Conservation (phyloP, 2,113 vertebrate genomes). For the Mola mola region DNA sequence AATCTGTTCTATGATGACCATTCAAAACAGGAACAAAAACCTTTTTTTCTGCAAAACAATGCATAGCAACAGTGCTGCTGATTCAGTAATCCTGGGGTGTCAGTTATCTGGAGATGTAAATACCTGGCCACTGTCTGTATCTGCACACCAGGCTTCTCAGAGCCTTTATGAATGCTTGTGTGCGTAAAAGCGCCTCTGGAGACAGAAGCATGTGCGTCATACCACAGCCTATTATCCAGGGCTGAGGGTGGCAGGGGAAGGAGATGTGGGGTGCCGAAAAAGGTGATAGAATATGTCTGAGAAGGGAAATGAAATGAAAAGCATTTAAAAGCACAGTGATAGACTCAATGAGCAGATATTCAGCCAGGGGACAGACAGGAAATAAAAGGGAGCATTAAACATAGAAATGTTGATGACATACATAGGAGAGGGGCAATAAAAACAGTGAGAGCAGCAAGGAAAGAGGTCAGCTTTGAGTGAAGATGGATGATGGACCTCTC, state of each 20-base stretch:
- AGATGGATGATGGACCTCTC: slow-evolving; percentile 21
- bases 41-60: slow-evolving; percentile 58
- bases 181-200: slow-evolving; percentile 70
- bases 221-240: slow-evolving; percentile 71
- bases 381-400: not conserved
- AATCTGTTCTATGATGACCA: slow-evolving; percentile 28
- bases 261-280: slow-evolving; percentile 42
- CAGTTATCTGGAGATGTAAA: slow-evolving; percentile 73
- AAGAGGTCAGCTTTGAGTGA: slow-evolving; percentile 42
- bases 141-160: slow-evolving; percentile 55
- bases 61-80: slow-evolving; percentile 33
- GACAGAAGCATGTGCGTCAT: slow-evolving; percentile 74
- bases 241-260: slow-evolving; percentile 52
- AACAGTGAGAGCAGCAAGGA: slow-evolving; percentile 6
- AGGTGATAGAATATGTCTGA: slow-evolving; percentile 48
- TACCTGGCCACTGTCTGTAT: slow-evolving; percentile 58
- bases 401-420: not conserved
- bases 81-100: slow-evolving; percentile 65
- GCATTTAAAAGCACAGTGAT: slow-evolving; percentile 18
- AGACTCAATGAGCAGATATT: slow-evolving; percentile 11
- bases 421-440: slow-evolving; percentile 11
- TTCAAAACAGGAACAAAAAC: slow-evolving; percentile 48
- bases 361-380: slow-evolving; percentile 8
- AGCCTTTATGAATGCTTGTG: slow-evolving; percentile 70
- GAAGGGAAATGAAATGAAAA: slow-evolving; percentile 25